Percentiles rank a stretch among this genome's conserved stretches.
These are phyloP conservation scores for Fregetta grallaria DNA, from an alignment of 2,113 vertebrate species.

Conservation along the genomic window DNA sequence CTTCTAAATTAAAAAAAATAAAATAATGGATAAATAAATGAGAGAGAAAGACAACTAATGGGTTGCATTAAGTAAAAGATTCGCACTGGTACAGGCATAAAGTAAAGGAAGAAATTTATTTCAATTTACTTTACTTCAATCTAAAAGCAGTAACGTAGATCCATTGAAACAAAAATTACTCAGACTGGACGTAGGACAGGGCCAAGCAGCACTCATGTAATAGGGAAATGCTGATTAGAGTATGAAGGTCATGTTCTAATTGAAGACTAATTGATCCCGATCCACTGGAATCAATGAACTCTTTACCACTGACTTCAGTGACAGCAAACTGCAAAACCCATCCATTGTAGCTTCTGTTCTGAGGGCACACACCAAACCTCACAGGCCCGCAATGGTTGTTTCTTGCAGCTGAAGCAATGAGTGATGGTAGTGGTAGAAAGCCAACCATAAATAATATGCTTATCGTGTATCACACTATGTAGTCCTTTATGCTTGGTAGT, in stretches of 20 bases:
- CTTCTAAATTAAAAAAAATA: neutral
- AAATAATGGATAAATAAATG: neutral
- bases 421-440: neutral
- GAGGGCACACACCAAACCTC: neutral
- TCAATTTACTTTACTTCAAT: neutral
- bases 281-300: neutral
- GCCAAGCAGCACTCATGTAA: neutral
- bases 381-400: fast-evolving
- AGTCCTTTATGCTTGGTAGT: fast-evolving
- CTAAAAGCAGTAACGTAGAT: neutral
- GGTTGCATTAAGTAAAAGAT: neutral
- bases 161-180: neutral
- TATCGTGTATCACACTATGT: fast-evolving
- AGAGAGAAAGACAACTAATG: neutral
- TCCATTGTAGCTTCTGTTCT: neutral
- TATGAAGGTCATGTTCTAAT: conserved; percentile 9
- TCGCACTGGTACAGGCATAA: neutral
- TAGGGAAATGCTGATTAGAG: neutral
- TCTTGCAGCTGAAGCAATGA: neutral
- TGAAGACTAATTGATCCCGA: conserved; percentile 8
- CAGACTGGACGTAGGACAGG: neutral
- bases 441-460: fast-evolving
- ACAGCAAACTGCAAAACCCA: neutral
- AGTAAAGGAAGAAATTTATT: neutral
- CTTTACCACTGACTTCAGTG: neutral